Evolutionary conservation across 30 jellyfish, hydroid and myxozoan genomes (phyloP).

Genomic region (Clytia hemisphaerica): DNA sequence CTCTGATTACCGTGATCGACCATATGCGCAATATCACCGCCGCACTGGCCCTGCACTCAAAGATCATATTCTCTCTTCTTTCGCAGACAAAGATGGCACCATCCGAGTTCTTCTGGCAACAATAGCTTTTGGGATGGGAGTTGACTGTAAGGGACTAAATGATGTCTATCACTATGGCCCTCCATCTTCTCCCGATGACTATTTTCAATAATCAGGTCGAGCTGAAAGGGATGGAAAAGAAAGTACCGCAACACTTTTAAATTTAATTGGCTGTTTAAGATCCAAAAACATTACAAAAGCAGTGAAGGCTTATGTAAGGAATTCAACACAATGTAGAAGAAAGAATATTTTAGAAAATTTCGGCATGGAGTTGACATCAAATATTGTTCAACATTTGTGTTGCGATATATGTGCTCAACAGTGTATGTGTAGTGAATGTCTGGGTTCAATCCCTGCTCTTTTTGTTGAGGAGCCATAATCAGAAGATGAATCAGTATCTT

Average conservation of each 20-base stretch:
- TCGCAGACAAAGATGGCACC: slow-evolving; percentile 6
- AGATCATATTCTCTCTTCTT: neutral
- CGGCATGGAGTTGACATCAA: neutral
- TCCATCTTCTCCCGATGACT: slow-evolving; percentile 2
- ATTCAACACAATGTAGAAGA: neutral
- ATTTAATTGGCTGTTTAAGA: neutral
- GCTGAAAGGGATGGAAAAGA: slow-evolving; percentile 7
- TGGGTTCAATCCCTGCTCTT: no score
- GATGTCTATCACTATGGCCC: neutral
- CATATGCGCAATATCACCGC: no score
- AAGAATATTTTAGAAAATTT: neutral
- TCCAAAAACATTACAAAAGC: neutral
- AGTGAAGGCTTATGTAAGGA: neutral
- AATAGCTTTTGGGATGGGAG: no score
- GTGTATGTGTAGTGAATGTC: neutral
- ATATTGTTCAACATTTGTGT: neutral
- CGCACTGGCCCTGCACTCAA: neutral
- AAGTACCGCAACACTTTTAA: neutral
- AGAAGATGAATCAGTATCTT: no score
- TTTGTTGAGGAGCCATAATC: no score
- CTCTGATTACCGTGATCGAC: no score
- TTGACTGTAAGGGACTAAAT: neutral
- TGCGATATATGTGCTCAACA: neutral
- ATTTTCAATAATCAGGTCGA: slow-evolving; percentile 4
- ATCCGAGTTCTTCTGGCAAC: slow-evolving; percentile 3